These are phyloP conservation scores for Rhegmatorhina hoffmannsi DNA, from an alignment of 2,113 vertebrate species.

Conservation along the genomic window DNA sequence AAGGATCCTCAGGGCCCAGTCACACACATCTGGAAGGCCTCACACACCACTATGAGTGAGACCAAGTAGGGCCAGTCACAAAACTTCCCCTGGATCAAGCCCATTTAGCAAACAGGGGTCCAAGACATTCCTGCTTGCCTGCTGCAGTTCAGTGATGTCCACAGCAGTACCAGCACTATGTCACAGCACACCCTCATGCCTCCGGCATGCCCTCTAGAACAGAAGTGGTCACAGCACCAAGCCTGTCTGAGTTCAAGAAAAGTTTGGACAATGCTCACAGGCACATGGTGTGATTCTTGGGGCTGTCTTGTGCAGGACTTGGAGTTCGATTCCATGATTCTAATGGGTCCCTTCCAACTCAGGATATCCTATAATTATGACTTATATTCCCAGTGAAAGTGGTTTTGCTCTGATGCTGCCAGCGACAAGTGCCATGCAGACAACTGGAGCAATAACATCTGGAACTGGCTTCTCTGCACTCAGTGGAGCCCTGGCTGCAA, in stretches of 20 bases:
- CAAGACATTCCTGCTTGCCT: accelerated
- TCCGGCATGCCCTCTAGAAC: not conserved
- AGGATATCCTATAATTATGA: not conserved
- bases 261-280: not conserved
- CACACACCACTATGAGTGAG: accelerated
- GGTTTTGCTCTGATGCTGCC: not conserved
- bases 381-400: not conserved
- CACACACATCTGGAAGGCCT: not conserved
- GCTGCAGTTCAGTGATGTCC: not conserved
- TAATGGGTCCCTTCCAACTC: not conserved
- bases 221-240: not conserved
- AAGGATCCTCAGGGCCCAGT: not conserved
- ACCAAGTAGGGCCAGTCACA: not conserved
- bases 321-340: not conserved
- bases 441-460: accelerated
- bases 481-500: accelerated
- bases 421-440: not conserved
- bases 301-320: not conserved
- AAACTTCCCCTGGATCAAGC: not conserved
- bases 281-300: not conserved
- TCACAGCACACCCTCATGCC: not conserved
- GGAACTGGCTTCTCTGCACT: not conserved
- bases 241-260: not conserved
- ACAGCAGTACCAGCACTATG: not conserved
- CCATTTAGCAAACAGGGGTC: not conserved